Evolutionary conservation across 2,113 vertebrate genomes (phyloP).

Genomic region (Petrocephalus microphthalmus): DNA sequence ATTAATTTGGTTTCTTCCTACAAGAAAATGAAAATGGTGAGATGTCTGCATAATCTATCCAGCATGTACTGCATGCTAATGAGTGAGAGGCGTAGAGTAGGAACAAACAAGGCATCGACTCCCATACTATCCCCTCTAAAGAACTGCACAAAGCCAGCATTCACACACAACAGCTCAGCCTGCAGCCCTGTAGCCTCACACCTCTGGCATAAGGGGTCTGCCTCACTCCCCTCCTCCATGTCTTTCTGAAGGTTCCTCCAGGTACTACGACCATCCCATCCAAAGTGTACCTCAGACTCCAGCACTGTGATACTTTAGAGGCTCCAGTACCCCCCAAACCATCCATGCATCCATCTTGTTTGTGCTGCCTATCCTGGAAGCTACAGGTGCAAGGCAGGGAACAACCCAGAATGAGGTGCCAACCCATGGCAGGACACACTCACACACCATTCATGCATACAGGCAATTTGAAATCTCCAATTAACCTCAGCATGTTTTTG

Average conservation of each 20-base stretch:
- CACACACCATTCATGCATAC: not conserved
- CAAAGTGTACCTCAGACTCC: not conserved
- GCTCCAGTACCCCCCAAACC: not conserved
- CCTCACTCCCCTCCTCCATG: not conserved
- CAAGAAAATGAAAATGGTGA: not conserved
- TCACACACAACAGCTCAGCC: not conserved
- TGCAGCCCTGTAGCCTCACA: not conserved
- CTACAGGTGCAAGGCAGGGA: not conserved
- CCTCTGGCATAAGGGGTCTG: not conserved
- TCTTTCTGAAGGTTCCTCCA: not conserved
- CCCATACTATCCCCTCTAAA: not conserved
- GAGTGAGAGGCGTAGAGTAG: not conserved
- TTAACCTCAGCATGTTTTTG: not conserved
- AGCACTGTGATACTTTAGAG: not conserved
- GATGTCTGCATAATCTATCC: not conserved
- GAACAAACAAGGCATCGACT: not conserved
- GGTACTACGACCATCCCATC: not conserved
- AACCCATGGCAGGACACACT: not conserved
- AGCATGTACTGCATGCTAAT: not conserved
- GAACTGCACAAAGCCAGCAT: not conserved
- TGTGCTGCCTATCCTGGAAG: not conserved
- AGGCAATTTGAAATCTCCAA: not conserved
- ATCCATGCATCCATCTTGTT: too few species aligned
- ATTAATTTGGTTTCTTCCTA: not conserved
- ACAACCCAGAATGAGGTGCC: not conserved